A percentile compares a stretch with the other conserved stretches of the same genome.
phyloP scores from a whole-genome alignment of 1,140 invertebrate species.

The Drosophila virilis region DNA sequence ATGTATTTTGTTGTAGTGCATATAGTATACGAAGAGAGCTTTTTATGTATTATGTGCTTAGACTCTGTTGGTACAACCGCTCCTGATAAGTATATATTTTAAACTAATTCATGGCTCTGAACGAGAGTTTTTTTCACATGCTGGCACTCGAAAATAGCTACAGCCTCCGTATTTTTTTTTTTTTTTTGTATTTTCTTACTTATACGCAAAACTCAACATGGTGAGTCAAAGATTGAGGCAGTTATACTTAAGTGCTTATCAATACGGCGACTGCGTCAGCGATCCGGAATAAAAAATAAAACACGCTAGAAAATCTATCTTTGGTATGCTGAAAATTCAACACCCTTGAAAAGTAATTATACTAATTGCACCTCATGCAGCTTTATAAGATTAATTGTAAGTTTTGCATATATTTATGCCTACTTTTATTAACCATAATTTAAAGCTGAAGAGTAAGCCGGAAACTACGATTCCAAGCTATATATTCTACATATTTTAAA shows the following conservation, averaged over 20 bases:
- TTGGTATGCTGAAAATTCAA: slow-evolving; percentile 19
- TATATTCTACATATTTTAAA: too few species aligned
- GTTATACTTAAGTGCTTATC: slow-evolving; percentile 53
- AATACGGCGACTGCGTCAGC: slow-evolving; percentile 25
- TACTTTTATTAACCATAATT: too few species aligned
- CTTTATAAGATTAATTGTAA: background rate
- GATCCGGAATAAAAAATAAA: slow-evolving; percentile 29
- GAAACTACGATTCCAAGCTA: too few species aligned
- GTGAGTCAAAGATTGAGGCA: slow-evolving; percentile 51
- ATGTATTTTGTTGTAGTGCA: slow-evolving; percentile 33
- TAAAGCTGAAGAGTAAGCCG: too few species aligned
- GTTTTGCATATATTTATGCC: too few species aligned
- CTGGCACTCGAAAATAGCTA: slow-evolving; percentile 34
- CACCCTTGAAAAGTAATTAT: slow-evolving; percentile 6
- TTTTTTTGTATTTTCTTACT: slow-evolving; percentile 27
- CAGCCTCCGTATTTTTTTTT: slow-evolving; percentile 25
- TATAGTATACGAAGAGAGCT: slow-evolving; percentile 20
- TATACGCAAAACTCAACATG: slow-evolving; percentile 39
- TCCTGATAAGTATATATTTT: slow-evolving; percentile 57
- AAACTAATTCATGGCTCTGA: slow-evolving; percentile 55
- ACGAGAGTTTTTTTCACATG: slow-evolving; percentile 21
- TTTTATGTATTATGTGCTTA: slow-evolving; percentile 11
- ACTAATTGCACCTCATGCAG: background rate
- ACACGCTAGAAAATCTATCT: slow-evolving; percentile 11
- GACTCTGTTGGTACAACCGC: slow-evolving; percentile 27